Evolutionary conservation across 2,113 vertebrate genomes (phyloP), one percentile per base, ranked within the genome.

Genomic region (Corapipo altera): DNA sequence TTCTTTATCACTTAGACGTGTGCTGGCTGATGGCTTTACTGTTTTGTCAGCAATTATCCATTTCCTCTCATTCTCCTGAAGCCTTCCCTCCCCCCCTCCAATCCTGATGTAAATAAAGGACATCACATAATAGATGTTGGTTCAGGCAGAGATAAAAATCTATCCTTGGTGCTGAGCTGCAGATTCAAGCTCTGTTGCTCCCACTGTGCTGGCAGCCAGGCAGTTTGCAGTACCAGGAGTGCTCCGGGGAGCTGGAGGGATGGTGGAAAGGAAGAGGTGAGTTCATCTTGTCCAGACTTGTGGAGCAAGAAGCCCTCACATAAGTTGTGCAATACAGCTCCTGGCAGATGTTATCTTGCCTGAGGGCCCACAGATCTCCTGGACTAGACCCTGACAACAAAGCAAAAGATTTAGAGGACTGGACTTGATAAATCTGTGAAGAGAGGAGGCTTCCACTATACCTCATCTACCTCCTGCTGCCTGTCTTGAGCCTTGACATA

Each of bases 231-330:
- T 13, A 33, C 14, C 51, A 88, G 46, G 24, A 77, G 18, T 1
- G 1, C 37, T 12, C 65, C 19, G 41, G 41, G 35, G 17, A 73
- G 33, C 23, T 1, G 0, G 5, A 33, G 51, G 27, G 12, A 5
- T 30, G 14, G 12, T 0, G 17, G 11, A 21, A 61, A 70, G 13
- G 55, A 23, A 77, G 49, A 77, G 13, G 6, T 0, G 3, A 78
- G 23, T 27, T 43, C 6, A 3, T 12, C 44, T 76, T 26, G 37
- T 55, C 20, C 39, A 65, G 58, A 43, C 43, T 48, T 23, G 28
- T 21, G 2, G 3, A 67, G 33, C 13, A 80, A 86, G 43, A 16
- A 67, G 27, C 16, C 15, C 35, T 52, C 54, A 57, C 26, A 5
- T 8, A 51, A 69, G 6, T 24, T 73, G 64, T 61, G 23, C 15